Conservation (phyloP, 2,797 vertebrate species). For the Enoplosus armatus region DNA sequence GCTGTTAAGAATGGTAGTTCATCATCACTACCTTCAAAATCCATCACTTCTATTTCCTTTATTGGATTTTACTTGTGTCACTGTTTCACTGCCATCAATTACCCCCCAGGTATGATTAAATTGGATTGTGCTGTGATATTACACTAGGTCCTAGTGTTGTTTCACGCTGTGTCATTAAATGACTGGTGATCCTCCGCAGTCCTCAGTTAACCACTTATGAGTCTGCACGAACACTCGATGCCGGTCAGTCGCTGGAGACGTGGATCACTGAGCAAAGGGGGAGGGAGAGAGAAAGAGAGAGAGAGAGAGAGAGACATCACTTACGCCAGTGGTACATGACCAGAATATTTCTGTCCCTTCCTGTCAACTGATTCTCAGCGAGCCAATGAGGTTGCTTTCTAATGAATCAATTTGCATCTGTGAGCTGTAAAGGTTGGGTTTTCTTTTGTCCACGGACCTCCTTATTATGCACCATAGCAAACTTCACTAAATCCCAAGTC, state of each 20-base stretch:
- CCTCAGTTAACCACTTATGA: conserved; percentile 59
- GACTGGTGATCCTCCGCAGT: conserved; percentile 59
- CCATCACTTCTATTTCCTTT: conserved; percentile 44
- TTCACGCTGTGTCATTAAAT: conserved; percentile 61
- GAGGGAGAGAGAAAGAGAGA: conserved; percentile 41
- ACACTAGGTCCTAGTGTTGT: conserved; percentile 51
- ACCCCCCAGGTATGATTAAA: conserved; percentile 61
- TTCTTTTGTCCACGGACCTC: conserved; percentile 55
- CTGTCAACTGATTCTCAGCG: conserved; percentile 55
- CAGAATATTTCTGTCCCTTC: conserved; percentile 67
- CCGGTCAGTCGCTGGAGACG: conserved; percentile 44
- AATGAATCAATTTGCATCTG: conserved; percentile 69
- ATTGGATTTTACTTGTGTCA: conserved; percentile 51
- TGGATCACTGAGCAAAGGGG: conserved; percentile 35
- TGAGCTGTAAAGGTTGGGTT: conserved; percentile 57
- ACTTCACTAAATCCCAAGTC: conserved; percentile 57
- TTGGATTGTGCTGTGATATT: conserved; percentile 54
- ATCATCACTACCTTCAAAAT: conserved; percentile 36
- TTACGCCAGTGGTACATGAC: conserved; percentile 69
- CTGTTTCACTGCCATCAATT: conserved; percentile 55
- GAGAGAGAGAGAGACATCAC: conserved; percentile 54
- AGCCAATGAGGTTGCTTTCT: conserved; percentile 58
- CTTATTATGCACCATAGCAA: conserved; percentile 61
- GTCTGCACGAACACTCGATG: conserved; percentile 48
- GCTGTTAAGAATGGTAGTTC: conserved; percentile 26